Conservation (phyloP, 2,113 vertebrate species). For the Coptodon bakossiorum region DNA sequence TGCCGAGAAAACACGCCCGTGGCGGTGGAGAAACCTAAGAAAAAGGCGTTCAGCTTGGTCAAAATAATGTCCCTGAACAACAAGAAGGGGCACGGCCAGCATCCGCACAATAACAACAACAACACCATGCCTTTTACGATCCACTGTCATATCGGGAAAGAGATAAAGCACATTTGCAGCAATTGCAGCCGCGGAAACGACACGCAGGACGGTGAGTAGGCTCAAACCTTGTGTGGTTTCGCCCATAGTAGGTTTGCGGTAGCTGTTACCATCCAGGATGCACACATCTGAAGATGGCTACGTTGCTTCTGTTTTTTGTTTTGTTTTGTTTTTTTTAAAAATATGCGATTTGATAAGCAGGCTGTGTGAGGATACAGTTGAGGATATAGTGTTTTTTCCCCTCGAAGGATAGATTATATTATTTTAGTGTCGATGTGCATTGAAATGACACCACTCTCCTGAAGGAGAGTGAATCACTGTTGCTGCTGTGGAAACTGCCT, state of each 20-base stretch:
- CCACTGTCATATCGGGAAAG: slow-evolving; percentile 95
- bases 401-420: background rate
- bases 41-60: slow-evolving; percentile 88
- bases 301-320: background rate
- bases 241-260: slow-evolving; percentile 27
- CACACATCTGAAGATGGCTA: background rate
- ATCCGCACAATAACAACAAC: slow-evolving; percentile 71
- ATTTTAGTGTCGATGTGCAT: background rate
- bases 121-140: slow-evolving; percentile 89
- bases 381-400: background rate
- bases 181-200: slow-evolving; percentile 95
- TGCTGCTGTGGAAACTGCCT: background rate
- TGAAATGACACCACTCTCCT: background rate
- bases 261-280: background rate
- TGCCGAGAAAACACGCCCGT: slow-evolving; percentile 74
- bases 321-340: background rate
- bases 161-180: slow-evolving; percentile 99
- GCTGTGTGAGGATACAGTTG: background rate
- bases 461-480: background rate
- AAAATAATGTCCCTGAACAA: slow-evolving; percentile 83
- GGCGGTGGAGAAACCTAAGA: slow-evolving; percentile 78
- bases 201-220: slow-evolving; percentile 89
- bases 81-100: slow-evolving; percentile 77
- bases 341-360: background rate
- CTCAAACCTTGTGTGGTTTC: background rate